Conservation (phyloP, 2,888 invertebrate species). For the Andrena minutula region DNA sequence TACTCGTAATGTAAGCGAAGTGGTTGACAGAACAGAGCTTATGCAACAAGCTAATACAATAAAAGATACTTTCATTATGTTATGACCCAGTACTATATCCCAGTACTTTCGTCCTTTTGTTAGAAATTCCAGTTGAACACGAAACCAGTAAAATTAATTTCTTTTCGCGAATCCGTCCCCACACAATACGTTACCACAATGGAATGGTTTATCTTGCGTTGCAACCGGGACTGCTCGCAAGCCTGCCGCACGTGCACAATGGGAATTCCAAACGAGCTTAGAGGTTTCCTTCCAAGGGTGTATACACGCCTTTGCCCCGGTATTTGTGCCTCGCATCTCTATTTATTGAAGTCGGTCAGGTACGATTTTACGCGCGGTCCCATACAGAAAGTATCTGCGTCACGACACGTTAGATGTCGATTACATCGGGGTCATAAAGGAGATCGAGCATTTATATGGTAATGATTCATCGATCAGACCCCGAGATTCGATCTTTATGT, state of each 20-base stretch:
- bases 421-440: constrained; percentile 44
- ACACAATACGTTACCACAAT: constrained; percentile 43
- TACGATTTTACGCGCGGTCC: constrained; percentile 4
- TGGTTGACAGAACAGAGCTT: too few relatives aligned
- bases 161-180: constrained; percentile 37
- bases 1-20: too few relatives aligned
- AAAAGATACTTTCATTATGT: too few relatives aligned
- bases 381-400: constrained; percentile 40
- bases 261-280: constrained; percentile 74
- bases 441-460: constrained; percentile 55
- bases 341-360: constrained; percentile 40
- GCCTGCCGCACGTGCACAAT: constrained; percentile 56
- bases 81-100: too few relatives aligned
- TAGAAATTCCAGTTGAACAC: not conserved
- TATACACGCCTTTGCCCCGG: constrained; percentile 45
- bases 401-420: constrained; percentile 51
- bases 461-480: constrained; percentile 53
- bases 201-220: constrained; percentile 55
- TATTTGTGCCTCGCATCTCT: constrained; percentile 40
- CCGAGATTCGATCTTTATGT: not conserved
- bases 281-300: constrained; percentile 49
- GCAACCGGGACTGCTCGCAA: constrained; percentile 35
- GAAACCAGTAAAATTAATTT: constrained; percentile 50
- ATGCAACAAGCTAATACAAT: too few relatives aligned
- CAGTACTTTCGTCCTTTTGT: not conserved